phyloP scores from a whole-genome alignment of 2,797 vertebrate species.

The Hydrocynus forskahlii region DNA sequence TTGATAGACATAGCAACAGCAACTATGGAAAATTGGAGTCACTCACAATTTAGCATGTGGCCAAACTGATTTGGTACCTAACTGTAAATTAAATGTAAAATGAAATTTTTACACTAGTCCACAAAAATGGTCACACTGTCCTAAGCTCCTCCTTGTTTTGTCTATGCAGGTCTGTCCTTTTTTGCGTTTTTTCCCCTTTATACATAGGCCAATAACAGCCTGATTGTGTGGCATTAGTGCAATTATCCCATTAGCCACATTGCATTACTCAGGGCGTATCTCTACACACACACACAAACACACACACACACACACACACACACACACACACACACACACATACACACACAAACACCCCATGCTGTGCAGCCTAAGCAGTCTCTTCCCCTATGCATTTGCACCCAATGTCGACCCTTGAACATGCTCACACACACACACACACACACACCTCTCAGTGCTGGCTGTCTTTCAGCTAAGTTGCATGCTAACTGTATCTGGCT shows the following conservation, averaged over 20 bases:
- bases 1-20: no score
- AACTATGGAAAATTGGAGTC: no score
- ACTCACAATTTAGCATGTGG: no score
- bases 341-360: conserved; percentile 13
- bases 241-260: conserved; percentile 57
- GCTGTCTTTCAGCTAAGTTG: conserved; percentile 32
- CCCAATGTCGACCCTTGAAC: not conserved
- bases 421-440: not conserved
- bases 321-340: conserved; percentile 34
- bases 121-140: not conserved
- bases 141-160: conserved; percentile 20
- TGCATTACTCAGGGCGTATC: conserved; percentile 44
- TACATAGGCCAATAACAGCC: conserved; percentile 36
- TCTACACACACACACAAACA: conserved; percentile 32
- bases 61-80: no score
- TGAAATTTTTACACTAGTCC: not conserved
- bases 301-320: conserved; percentile 30
- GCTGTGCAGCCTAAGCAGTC: not conserved
- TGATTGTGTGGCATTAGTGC: conserved; percentile 49
- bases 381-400: not conserved
- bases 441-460: conserved; percentile 18
- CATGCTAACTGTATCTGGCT: conserved; percentile 19
- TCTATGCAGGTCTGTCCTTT: conserved; percentile 25
- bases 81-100: no score
- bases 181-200: not conserved